These are phyloP conservation scores for Lithobates sylvaticus DNA, from an alignment of 2,797 vertebrate genomes.

Conservation along the genomic window DNA sequence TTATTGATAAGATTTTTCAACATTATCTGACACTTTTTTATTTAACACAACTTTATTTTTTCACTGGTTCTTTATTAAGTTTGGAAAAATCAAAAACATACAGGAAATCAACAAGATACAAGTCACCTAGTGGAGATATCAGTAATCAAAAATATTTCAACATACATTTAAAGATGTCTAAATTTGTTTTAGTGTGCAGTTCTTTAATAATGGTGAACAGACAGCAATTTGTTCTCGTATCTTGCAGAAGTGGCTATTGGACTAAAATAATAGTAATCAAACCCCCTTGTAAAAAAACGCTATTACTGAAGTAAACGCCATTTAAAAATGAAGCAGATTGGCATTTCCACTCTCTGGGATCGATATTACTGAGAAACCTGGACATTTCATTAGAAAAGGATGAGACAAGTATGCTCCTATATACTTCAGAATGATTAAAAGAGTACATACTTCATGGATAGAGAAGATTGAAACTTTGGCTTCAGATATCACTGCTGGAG, in stretches of 20 bases:
- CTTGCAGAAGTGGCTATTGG: not conserved
- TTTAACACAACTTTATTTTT: no score
- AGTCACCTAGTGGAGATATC: no score
- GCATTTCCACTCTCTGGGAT: slow-evolving; percentile 22
- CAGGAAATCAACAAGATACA: no score
- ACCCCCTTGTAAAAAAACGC: not conserved
- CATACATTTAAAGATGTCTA: no score
- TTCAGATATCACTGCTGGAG: slow-evolving; percentile 12
- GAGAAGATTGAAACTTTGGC: slow-evolving; percentile 30
- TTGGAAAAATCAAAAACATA: no score
- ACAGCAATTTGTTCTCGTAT: no score
- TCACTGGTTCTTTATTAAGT: no score
- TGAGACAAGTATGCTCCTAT: slow-evolving; percentile 37
- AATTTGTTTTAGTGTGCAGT: no score
- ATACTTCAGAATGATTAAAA: slow-evolving; percentile 40
- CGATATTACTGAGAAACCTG: slow-evolving; percentile 23
- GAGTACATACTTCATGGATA: slow-evolving; percentile 18
- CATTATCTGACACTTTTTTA: no score
- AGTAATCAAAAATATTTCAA: no score
- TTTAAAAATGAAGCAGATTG: slow-evolving; percentile 18
- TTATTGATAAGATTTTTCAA: no score
- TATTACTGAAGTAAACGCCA: not conserved
- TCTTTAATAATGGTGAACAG: no score
- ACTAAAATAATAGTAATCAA: not conserved
- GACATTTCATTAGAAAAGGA: slow-evolving; percentile 27